Evolutionary conservation across 2,113 vertebrate species (phyloP), one percentile per base, ranked within the genome.

Genomic region (Tricholaema leucomelas): DNA sequence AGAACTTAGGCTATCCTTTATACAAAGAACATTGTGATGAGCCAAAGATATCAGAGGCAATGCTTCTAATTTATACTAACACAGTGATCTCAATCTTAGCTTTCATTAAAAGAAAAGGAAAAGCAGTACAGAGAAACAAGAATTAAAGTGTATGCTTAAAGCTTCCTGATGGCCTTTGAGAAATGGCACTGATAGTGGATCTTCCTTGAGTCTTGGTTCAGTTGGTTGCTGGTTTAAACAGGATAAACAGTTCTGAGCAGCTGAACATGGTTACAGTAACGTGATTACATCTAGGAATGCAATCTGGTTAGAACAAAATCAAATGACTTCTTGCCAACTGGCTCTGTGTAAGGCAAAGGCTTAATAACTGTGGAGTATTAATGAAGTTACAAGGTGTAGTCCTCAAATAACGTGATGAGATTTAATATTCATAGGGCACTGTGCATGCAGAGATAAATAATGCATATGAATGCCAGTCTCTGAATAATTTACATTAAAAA

Each of bases 331-430:
- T 77, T 80, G 12, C 31, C 42, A 48, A 6, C 13, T 85, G 69
- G 38, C 44, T 90, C 85, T 74, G 64, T 28, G 48, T 28, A 81
- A 77, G 21, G 27, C 10, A 67, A 85, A 91, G 38, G 35, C 9
- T 11, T 56, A 82, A 91, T 56, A 82, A 91, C 56, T 74, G 17
- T 64, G 13, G 58, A 72, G 24, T 54, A 66, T 75, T 91, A 92
- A 85, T 88, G 60, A 85, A 93, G 54, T 64, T 90, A 92, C 82
- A 93, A 84, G 88, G 56, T 87, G 33, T 72, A 80, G 72, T 80
- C 65, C 46, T 91, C 80, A 80, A 84, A 71, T 88, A 84, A 60
- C 23, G 63, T 2, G 0, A 73, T 74, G 44, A 82, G 16, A 80
- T 77, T 87, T 85, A 80, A 80, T 71, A 91, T 90, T 91, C 78